Percentiles rank a stretch among this genome's conserved stretches.
These are phyloP conservation scores for Azemiops feae DNA, from an alignment of 2,113 vertebrate genomes.

Conservation along the genomic window DNA sequence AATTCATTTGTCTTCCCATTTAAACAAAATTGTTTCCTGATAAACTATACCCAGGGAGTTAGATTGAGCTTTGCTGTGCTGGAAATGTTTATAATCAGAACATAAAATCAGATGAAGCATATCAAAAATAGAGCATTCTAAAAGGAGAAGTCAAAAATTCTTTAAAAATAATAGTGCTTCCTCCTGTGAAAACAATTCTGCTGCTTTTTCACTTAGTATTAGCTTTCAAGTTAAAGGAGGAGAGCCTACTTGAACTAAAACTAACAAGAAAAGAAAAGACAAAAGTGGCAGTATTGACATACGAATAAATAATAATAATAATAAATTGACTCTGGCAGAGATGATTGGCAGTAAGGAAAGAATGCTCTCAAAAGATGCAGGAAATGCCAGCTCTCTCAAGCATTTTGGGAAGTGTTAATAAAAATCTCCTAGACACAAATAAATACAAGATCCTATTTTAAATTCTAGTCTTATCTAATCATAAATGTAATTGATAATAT, in stretches of 20 bases:
- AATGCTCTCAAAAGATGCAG: not conserved
- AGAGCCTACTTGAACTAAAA: not conserved
- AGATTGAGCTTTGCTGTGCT: constrained; percentile 1
- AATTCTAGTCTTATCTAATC: not conserved
- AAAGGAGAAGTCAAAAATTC: constrained; percentile 2
- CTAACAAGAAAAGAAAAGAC: not conserved
- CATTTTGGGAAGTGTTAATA: not conserved
- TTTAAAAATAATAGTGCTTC: constrained; percentile 10
- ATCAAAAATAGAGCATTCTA: not conserved
- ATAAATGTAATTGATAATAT: not conserved
- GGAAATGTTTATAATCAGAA: constrained; percentile 28
- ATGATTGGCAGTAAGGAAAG: not conserved
- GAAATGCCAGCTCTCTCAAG: not conserved
- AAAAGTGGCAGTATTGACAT: not conserved
- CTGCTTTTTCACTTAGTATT: not conserved
- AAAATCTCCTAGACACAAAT: not conserved
- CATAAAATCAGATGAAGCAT: constrained; percentile 8
- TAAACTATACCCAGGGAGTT: constrained; percentile 11
- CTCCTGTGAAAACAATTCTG: constrained; percentile 19
- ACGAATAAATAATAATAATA: not conserved
- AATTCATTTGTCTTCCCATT: constrained; percentile 24
- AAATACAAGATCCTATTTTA: not conserved
- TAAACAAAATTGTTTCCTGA: constrained; percentile 32
- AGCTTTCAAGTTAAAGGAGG: not conserved
- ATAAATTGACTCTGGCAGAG: not conserved